Base-by-base conservation (phyloP, 2,113 vertebrate species). In the Platichthys flesus region DNA sequence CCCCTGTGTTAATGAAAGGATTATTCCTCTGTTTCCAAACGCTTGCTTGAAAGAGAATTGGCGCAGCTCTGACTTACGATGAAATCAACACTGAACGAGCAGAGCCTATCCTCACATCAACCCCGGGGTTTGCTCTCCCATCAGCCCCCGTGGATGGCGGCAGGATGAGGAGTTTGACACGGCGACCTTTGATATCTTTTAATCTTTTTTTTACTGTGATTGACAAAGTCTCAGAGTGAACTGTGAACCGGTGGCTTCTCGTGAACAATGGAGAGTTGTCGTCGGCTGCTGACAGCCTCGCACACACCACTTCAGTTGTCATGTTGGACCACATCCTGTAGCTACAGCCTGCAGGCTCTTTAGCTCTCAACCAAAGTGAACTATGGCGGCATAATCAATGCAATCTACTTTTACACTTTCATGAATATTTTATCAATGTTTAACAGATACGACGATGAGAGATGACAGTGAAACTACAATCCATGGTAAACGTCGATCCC, bases 151-250 rank as follows among this genome's bases (percentile, higher is more conserved):
- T 3, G 37, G 71, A 78, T 70, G 74, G 71, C 2, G 76, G 76
- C 74, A 56, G 66, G 64, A 75, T 59, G 77, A 83, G 71, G 60
- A 66, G 71, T 81, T 79, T 85, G 87, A 86, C 85, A 68, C 65
- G 1, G 60, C 45, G 77, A 74, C 80, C 74, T 83, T 80, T 88
- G 78, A 85, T 87, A 87, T 85, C 84, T 72, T 89, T 83, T 85
- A 84, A 93, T 92, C 86, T 87, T 74, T 21, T 72, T 21, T 74
- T 21, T 55, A 37, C 63, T 65, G 56, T 82, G 89, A 94, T 65
- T 91, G 93, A 88, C 89, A 89, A 91, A 90, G 86, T 68, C 54
- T 76, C 42, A 20, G 52, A 10, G 66, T 70, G 74, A 88, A 83
- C 87, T 67, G 68, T 82, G 85, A 86, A 78, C 88, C 61, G 28